These are phyloP conservation scores for Cephalopachus bancanus DNA, from an alignment of 2,797 vertebrate species.

Conservation along the genomic window DNA sequence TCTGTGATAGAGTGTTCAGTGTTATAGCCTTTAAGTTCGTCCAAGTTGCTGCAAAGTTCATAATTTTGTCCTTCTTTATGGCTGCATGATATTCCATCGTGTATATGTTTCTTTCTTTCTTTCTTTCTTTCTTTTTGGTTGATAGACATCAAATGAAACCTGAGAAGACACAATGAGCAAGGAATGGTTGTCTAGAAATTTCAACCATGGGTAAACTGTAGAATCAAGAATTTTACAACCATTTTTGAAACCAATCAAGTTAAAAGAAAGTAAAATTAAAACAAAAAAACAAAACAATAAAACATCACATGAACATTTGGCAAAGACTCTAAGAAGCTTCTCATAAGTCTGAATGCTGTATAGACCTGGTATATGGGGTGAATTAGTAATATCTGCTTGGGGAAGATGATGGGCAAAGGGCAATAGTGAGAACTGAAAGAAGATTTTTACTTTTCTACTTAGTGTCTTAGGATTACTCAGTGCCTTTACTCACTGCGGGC, in stretches of 20 bases:
- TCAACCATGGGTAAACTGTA: background rate
- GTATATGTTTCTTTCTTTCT: too few relatives aligned
- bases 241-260: background rate
- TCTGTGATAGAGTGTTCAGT: too few relatives aligned
- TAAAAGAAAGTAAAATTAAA: background rate
- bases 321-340: background rate
- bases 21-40: too few relatives aligned
- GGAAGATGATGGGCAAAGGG: background rate
- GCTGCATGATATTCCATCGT: too few relatives aligned
- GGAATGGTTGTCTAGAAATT: background rate
- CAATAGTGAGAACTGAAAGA: background rate
- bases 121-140: background rate
- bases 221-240: background rate
- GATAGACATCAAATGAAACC: background rate
- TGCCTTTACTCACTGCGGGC: background rate
- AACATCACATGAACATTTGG: background rate
- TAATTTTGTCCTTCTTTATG: too few relatives aligned
- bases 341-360: background rate
- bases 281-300: background rate
- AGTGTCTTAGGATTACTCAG: background rate
- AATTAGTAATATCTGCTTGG: background rate
- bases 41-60: too few relatives aligned
- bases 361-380: background rate
- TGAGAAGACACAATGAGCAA: background rate
- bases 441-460: background rate